A percentile compares a stretch with the other conserved stretches of the same genome.
Evolutionary conservation across 2,888 invertebrate species (phyloP).

Genomic region (Lepidonotus clava): DNA sequence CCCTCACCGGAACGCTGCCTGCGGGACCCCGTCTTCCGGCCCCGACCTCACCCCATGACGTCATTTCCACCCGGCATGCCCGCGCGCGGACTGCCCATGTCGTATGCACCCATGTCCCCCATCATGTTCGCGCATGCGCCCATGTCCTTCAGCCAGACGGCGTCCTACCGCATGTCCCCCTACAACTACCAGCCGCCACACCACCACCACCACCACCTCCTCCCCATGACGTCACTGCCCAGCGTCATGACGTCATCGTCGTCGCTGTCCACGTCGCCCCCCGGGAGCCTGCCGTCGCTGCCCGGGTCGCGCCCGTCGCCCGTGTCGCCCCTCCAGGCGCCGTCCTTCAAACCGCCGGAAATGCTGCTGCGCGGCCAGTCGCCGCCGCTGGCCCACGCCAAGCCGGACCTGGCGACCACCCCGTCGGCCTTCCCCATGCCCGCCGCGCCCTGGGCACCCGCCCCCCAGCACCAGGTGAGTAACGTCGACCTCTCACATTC

Average conservation of each 20-base stretch:
- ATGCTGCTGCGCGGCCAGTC: slow-evolving; percentile 34
- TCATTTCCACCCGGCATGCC: slow-evolving; percentile 28
- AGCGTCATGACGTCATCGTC: slow-evolving; percentile 32
- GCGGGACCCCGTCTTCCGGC: slow-evolving; percentile 41
- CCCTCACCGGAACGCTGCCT: slow-evolving; percentile 46
- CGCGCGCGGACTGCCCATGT: not conserved
- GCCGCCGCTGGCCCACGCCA: slow-evolving; percentile 15
- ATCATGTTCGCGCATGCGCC: slow-evolving; percentile 46
- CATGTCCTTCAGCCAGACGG: slow-evolving; percentile 15
- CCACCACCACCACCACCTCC: not conserved
- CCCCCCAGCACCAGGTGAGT: slow-evolving; percentile 39
- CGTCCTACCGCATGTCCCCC: slow-evolving; percentile 27
- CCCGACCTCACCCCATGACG: slow-evolving; percentile 18
- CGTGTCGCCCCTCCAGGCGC: slow-evolving; percentile 27
- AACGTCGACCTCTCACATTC: too few relatives aligned
- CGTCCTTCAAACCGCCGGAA: slow-evolving; percentile 48
- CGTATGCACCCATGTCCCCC: slow-evolving; percentile 36
- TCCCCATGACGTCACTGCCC: slow-evolving; percentile 22
- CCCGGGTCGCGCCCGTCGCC: slow-evolving; percentile 17
- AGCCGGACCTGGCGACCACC: not conserved
- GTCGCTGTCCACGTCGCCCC: too few relatives aligned
- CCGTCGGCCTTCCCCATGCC: not conserved
- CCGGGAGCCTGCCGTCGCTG: not conserved
- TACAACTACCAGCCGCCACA: slow-evolving; percentile 25
- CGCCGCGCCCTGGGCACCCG: not conserved